Percentiles rank a stretch among this genome's conserved stretches.
Conservation (phyloP, 1,140 invertebrate species). For the Zaprionus tsacasi region DNA sequence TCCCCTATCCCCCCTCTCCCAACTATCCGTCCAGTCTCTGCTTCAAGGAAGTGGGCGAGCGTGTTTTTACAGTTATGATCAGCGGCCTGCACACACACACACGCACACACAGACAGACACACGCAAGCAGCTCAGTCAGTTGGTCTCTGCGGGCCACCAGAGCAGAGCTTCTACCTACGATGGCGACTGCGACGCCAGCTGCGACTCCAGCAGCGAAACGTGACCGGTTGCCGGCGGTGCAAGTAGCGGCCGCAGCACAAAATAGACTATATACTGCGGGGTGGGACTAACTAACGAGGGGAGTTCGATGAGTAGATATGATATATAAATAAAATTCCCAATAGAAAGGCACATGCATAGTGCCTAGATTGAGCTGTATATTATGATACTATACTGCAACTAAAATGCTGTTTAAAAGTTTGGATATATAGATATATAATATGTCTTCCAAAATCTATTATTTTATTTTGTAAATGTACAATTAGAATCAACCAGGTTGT, state of each 20-base stretch:
- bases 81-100: slow-evolving; percentile 23
- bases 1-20: no score
- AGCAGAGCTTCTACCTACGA: slow-evolving; percentile 15
- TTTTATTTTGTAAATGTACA: no score
- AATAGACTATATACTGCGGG: slow-evolving; percentile 49
- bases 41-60: slow-evolving; percentile 76
- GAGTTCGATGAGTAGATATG: background rate
- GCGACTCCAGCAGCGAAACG: slow-evolving; percentile 51
- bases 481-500: no score
- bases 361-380: no score
- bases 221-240: slow-evolving; percentile 71
- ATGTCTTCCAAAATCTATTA: no score
- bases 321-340: no score
- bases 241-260: slow-evolving; percentile 37
- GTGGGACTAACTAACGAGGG: slow-evolving; percentile 26
- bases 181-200: slow-evolving; percentile 8
- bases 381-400: no score
- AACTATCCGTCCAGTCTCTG: background rate
- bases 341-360: no score
- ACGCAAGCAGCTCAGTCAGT: slow-evolving; percentile 35
- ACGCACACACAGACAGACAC: slow-evolving; percentile 16
- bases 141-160: slow-evolving; percentile 35
- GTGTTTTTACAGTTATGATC: slow-evolving; percentile 81
- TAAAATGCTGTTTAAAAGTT: no score
- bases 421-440: no score